Base-by-base conservation (phyloP, 2,888 invertebrate species). In the Amphipyra berbera region DNA sequence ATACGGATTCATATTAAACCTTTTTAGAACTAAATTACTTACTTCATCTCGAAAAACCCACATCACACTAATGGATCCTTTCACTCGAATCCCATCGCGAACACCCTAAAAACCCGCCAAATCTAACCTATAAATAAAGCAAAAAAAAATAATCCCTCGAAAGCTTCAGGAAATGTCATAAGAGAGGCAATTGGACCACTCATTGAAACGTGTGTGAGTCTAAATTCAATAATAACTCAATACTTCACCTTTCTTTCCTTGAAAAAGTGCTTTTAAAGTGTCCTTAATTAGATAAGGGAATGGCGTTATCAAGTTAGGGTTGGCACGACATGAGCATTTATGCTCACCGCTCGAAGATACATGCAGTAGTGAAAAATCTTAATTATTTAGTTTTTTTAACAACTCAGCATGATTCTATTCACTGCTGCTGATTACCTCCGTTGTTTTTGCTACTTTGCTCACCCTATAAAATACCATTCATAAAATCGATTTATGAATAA, bases 161-260 rank as follows among this genome's bases (percentile, higher is more conserved):
- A 75, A 65, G 59, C 73, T 58, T 53, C 68, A 55, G 73, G 78
- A 79, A 79, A 72, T 78, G 71, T 73, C 67, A 48, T 74, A 76
- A 76, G 73, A 76, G 73, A 71, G 68, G 75, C 77, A 79, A 80
- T 79, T 81, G 81, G 82, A 82, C 78, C 86, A 81, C 83, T 88
- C 85, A 74, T 76, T 73, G 76, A 64, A 78, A 85, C 86, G 84
- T 84, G 84, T 83, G 88, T 80, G 74, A 68, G 73, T 71, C 66
- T 76, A 85, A 90, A 90, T 88, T 87, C 84, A 86, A 90, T 90
- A 88, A 88, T 78, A 77, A 76, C 74, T 76, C 79, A 81, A 78
- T 78, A 77, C 68, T 61, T 68, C 45, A 70, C 68, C 58, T 64
- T 72, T 68, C 49, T 61, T 75, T 63, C 54, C 61, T 50, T 13